Evolutionary conservation across 2,888 invertebrate genomes (phyloP), one percentile per base, ranked within the genome.

Genomic region (Standfussiana lucernea): DNA sequence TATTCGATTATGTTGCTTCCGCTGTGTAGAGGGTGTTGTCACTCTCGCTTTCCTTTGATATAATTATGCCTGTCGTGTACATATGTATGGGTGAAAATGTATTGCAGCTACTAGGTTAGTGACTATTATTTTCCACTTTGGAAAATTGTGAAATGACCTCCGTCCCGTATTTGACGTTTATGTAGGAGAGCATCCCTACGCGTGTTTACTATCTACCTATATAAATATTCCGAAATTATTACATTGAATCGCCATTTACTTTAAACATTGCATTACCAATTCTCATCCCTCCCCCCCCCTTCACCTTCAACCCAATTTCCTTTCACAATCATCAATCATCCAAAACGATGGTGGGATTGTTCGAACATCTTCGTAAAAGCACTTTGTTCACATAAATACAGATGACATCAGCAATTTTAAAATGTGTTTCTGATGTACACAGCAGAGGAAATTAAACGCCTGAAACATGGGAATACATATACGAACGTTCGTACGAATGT

Each of bases 371-470:
- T 64, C 68, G 28, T 67, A 56, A 67, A 83, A 83, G 61, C 83
- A 71, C 47, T 83, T 80, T 78, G 71, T 78, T 77, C 64, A 61
- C 37, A 67, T 67, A 40, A 70, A 78, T 70, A 56, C 47, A 21
- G 35, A 68, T 78, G 79, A 80, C 71, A 61, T 80, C 79, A 50
- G 80, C 67, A 56, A 64, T 59, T 67, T 67, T 56, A 67, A 71
- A 83, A 66, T 56, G 35, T 59, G 35, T 77, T 66, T 45, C 32
- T 66, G 21, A 66, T 67, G 24, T 61, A 35, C 45, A 32, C 59
- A 40, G 70, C 28, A 62, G 47, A 74, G 85, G 80, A 84, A 80
- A 75, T 72, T 68, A 79, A 70, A 67, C 42, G 24, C 32, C 32
- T 50, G 59, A 15, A 35, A 40, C 28, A 15, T 64, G 35, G 21